Percentiles rank a stretch among this genome's conserved stretches.
These are phyloP conservation scores for Meghimatium bilineatum DNA, from an alignment of 2,888 invertebrate species.

Conservation along the genomic window DNA sequence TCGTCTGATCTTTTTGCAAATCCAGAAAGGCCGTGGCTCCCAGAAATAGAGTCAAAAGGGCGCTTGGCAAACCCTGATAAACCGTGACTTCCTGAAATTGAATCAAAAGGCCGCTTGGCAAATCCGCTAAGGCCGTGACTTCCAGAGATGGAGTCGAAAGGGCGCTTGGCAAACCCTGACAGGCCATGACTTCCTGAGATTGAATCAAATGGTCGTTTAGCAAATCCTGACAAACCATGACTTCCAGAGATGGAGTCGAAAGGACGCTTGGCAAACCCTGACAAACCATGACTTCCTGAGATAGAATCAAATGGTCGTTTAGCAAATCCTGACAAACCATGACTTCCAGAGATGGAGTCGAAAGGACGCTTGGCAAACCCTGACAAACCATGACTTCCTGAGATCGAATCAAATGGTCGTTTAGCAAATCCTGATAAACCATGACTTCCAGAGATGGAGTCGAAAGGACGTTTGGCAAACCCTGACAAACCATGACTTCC, in stretches of 20 bases:
- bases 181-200: slow-evolving; percentile 36
- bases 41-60: slow-evolving; percentile 44
- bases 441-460: slow-evolving; percentile 45
- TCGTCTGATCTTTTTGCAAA: slow-evolving; percentile 19
- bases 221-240: slow-evolving; percentile 43
- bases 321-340: slow-evolving; percentile 50
- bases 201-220: slow-evolving; percentile 46
- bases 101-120: slow-evolving; percentile 50
- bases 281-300: slow-evolving; percentile 40
- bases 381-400: slow-evolving; percentile 19
- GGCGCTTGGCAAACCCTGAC: slow-evolving; percentile 44
- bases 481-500: slow-evolving; percentile 48
- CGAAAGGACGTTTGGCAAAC: slow-evolving; percentile 49
- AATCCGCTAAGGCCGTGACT: slow-evolving; percentile 49
- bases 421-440: slow-evolving; percentile 53
- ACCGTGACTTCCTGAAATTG: slow-evolving; percentile 41
- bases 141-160: slow-evolving; percentile 42
- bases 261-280: slow-evolving; percentile 48
- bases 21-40: not conserved
- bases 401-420: slow-evolving; percentile 45
- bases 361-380: slow-evolving; percentile 51
- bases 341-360: slow-evolving; percentile 47
- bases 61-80: slow-evolving; percentile 45
- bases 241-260: slow-evolving; percentile 3
- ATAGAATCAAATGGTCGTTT: slow-evolving; percentile 49